Conservation (phyloP, 1,140 invertebrate genomes). For the Lordiphosa collinella region DNA sequence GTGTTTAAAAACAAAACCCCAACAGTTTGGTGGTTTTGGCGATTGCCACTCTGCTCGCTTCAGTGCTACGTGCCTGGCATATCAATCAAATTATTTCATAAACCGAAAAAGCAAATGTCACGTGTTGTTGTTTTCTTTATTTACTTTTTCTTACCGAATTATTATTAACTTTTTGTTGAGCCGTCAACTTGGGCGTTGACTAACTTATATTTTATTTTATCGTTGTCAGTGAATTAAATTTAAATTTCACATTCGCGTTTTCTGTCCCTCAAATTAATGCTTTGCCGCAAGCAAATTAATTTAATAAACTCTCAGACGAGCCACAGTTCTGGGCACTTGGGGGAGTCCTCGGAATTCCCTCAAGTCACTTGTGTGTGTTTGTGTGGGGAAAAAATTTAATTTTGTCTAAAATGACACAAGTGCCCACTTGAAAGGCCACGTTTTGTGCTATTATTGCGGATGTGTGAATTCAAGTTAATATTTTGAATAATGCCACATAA, state of each 20-base stretch:
- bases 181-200: conserved; percentile 30
- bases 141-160: neutral
- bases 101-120: conserved; percentile 13
- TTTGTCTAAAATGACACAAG: conserved; percentile 34
- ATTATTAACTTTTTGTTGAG: conserved; percentile 1
- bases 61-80: conserved; percentile 38
- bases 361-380: conserved; percentile 10
- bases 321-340: conserved; percentile 20
- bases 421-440: conserved; percentile 5
- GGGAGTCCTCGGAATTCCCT: conserved; percentile 28
- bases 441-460: conserved; percentile 32
- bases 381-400: conserved; percentile 44
- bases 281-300: conserved; percentile 60
- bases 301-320: conserved; percentile 59
- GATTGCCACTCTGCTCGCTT: too few species aligned
- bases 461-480: conserved; percentile 61
- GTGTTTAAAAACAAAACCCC: conserved; percentile 3
- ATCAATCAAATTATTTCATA: conserved; percentile 39
- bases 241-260: conserved; percentile 32
- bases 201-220: conserved; percentile 62
- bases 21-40: neutral
- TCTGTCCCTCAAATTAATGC: conserved; percentile 13
- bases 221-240: conserved; percentile 64
- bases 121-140: conserved; percentile 7
- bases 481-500: conserved; percentile 67